Conservation (phyloP, 2,113 vertebrate species). For the Sula dactylatra region DNA sequence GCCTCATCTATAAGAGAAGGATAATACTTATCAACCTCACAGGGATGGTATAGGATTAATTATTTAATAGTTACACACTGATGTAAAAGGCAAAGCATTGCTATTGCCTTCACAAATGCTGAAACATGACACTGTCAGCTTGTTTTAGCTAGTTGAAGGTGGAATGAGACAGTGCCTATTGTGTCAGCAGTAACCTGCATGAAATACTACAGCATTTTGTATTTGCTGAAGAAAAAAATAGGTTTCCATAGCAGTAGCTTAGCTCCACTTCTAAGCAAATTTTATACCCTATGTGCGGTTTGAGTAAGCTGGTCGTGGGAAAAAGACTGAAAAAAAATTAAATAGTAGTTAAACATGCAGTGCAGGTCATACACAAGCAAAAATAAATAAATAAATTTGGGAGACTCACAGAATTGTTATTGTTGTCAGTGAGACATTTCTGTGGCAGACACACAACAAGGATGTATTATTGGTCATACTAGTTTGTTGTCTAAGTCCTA, state of each 20-base stretch:
- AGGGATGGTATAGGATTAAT: background rate
- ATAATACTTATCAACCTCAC: conserved; percentile 22
- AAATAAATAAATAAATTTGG: background rate
- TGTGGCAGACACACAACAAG: background rate
- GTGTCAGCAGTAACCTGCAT: background rate
- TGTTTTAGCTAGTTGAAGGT: background rate
- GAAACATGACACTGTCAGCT: background rate
- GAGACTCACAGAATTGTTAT: background rate
- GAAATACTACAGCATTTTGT: background rate
- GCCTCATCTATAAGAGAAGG: background rate
- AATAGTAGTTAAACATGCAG: background rate
- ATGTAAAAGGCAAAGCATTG: background rate
- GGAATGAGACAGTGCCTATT: background rate
- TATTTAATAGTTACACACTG: background rate
- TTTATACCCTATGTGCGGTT: background rate
- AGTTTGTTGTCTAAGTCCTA: background rate
- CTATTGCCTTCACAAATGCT: background rate
- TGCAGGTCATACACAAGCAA: background rate
- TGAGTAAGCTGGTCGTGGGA: background rate
- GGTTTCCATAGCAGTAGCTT: background rate
- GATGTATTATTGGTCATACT: background rate
- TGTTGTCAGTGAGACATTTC: background rate
- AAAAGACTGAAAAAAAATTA: background rate
- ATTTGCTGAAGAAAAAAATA: background rate
- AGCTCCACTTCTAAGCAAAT: background rate